Conservation (phyloP, 2,888 invertebrate species). For the Proisotoma minuta region DNA sequence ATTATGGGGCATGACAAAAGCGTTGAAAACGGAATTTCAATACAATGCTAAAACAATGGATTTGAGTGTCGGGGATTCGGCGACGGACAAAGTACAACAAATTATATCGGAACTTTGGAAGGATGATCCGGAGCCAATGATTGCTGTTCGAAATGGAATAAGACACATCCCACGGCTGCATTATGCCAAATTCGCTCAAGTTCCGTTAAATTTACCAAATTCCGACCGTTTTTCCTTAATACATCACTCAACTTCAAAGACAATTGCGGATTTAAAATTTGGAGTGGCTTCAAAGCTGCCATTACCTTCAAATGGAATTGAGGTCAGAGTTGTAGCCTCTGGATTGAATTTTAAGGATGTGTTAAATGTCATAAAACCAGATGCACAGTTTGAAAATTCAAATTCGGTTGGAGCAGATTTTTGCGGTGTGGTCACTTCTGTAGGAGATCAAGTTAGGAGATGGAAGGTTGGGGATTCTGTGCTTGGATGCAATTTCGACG, state of each 20-base stretch:
- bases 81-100: background rate
- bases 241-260: background rate
- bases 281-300: too few relatives aligned
- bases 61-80: background rate
- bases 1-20: background rate
- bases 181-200: background rate
- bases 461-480: conserved; percentile 64
- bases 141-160: background rate
- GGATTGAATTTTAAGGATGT: conserved; percentile 37
- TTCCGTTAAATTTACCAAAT: background rate
- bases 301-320: too few relatives aligned
- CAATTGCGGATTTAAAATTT: background rate
- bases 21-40: background rate
- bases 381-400: conserved; percentile 11
- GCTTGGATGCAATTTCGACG: conserved; percentile 50
- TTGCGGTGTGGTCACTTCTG: conserved; percentile 59
- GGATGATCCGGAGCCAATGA: background rate
- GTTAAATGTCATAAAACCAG: conserved; percentile 32
- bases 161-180: background rate
- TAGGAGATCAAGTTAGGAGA: conserved; percentile 57
- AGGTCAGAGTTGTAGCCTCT: conserved; percentile 29
- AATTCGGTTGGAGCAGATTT: conserved; percentile 63
- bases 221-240: background rate
- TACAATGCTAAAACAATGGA: background rate
- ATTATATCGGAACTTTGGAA: background rate